Base-by-base conservation (phyloP, 2,888 invertebrate genomes). In the Pseudanteris insignis region DNA sequence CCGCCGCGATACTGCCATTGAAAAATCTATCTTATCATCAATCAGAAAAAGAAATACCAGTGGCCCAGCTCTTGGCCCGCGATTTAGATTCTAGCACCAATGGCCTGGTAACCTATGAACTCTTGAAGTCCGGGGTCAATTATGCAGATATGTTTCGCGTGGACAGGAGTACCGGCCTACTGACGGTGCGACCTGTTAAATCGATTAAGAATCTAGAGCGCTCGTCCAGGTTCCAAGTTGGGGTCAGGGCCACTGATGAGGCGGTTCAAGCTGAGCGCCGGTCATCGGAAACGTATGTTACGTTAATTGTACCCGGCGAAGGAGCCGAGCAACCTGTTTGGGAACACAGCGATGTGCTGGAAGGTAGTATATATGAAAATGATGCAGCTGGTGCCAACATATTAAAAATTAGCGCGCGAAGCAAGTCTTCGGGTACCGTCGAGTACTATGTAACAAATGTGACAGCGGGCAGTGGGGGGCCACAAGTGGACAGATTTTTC, bases 381-480 rank as follows among this genome's bases (percentile, higher is more conserved):
- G 92, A 94, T 79, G 89, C 91, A 1, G 86, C 89, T 41, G 95
- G 94, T 44, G 92, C 91, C 8, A 90, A 90, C 71, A 89, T 96
- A 67, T 80, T 94, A 70, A 89, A 89, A 69, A 88, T 96, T 70
- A 86, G 85, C 65, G 92, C 92, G 70, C 86, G 86, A 67, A 85
- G 81, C 65, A 84, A 85, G 71, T 68, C 75, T 21, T 83, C 81
- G 47, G 85, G 86, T 46, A 85, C 87, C 71, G 86, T 95, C 78
- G 93, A 94, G 81, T 96, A 93, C 83, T 95, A 92, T 82, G 90
- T 96, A 80, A 93, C 92, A 71, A 91, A 90, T 83, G 90, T 91
- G 80, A 90, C 90, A 72, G 81, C 79, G 54, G 87, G 86, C 77
- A 82, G 80, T 66, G 83, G 82, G 66, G 89, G 89, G 62, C 85